Evolutionary conservation across 1,140 invertebrate genomes (phyloP).

Genomic region (Lepidurus packardi): DNA sequence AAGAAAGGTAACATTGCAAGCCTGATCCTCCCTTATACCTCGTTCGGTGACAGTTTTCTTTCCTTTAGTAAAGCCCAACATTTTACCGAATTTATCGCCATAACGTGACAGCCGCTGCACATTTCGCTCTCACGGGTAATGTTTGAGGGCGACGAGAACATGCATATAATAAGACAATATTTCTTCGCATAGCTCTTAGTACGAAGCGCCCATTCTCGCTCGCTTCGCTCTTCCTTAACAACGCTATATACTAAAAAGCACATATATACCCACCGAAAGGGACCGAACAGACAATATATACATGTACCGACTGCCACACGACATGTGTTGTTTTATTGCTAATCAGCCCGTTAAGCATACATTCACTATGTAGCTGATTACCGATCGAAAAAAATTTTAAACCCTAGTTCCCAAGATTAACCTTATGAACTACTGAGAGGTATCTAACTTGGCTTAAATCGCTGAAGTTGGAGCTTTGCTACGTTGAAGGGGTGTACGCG

Average conservation of each 20-base stretch:
- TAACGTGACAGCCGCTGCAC: constrained; percentile 1
- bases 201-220: neutral
- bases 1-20: neutral
- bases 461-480: too few relatives aligned
- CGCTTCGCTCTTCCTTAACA: neutral
- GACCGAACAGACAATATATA: neutral
- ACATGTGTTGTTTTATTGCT: too few relatives aligned
- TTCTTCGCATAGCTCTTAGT: neutral
- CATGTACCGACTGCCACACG: too few relatives aligned
- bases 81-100: neutral
- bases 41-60: neutral
- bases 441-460: too few relatives aligned
- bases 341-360: too few relatives aligned
- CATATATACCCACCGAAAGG: neutral
- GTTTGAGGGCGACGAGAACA: constrained; percentile 4
- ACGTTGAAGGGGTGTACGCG: too few relatives aligned
- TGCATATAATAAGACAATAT: constrained; percentile 17
- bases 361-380: too few relatives aligned
- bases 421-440: too few relatives aligned
- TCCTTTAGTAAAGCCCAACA: neutral
- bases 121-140: constrained; percentile 21
- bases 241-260: neutral
- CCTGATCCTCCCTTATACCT: neutral
- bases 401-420: too few relatives aligned
- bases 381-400: too few relatives aligned